Percentiles rank a stretch among this genome's conserved stretches.
phyloP scores from a whole-genome alignment of 2,888 invertebrate species.

The Phragmatobia fuliginosa region DNA sequence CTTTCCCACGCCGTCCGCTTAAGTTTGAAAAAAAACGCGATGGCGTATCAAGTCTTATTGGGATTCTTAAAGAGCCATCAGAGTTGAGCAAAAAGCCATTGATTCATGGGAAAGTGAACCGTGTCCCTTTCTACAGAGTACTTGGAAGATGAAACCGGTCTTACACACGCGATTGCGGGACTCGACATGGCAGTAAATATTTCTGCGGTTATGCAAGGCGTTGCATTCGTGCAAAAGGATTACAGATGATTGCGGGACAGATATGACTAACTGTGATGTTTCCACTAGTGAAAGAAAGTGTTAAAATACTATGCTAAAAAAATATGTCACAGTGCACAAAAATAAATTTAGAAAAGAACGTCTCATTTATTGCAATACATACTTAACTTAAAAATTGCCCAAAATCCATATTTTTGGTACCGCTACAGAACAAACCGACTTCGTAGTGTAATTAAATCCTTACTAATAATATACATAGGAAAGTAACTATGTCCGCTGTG shows the following conservation, averaged over 20 bases:
- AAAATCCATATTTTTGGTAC: no score
- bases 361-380: no score
- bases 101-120: conserved; percentile 74
- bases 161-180: conserved; percentile 21
- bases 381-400: no score
- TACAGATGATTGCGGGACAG: not conserved
- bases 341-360: not conserved
- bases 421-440: no score
- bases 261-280: not conserved
- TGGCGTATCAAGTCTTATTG: conserved; percentile 19
- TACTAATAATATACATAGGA: no score
- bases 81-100: conserved; percentile 63
- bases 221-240: conserved; percentile 1
- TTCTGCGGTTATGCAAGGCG: conserved; percentile 6
- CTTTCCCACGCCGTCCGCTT: conserved; percentile 35
- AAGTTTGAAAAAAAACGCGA: conserved; percentile 22
- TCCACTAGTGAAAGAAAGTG: not conserved
- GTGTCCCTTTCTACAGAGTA: conserved; percentile 63
- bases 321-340: not conserved
- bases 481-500: no score
- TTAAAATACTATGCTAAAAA: not conserved
- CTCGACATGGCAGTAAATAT: not conserved
- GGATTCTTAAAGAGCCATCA: conserved; percentile 38
- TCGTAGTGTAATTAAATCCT: no score
- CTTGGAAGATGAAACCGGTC: conserved; percentile 56